Conservation (phyloP, 1,140 invertebrate genomes). For the Rhopalosiphum maidis region DNA sequence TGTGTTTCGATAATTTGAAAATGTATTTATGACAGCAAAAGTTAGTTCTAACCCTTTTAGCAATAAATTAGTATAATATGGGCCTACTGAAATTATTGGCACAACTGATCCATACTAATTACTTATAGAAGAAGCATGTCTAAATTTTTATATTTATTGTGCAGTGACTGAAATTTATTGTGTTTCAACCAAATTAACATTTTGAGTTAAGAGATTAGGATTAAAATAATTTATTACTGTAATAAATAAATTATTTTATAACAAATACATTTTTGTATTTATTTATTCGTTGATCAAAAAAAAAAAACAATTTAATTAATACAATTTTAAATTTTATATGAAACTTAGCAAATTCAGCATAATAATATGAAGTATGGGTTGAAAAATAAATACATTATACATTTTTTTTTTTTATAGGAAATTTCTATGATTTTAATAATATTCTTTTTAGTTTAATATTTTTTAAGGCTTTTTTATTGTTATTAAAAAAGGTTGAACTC, state of each 20-base stretch:
- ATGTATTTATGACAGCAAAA: not conserved
- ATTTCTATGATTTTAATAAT: not conserved
- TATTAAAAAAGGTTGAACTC: not conserved
- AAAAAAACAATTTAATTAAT: not conserved
- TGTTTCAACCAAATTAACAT: not conserved
- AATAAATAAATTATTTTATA: not conserved
- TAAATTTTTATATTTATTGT: constrained; percentile 14
- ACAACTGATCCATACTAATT: not conserved
- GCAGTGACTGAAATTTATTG: not conserved
- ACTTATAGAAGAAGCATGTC: not conserved
- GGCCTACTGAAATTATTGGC: not conserved
- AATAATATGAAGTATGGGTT: not conserved
- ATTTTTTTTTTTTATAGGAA: not conserved
- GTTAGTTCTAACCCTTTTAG: not conserved
- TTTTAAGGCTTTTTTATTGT: not conserved
- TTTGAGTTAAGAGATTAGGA: not conserved
- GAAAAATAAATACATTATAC: not conserved
- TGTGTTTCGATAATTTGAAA: constrained; percentile 3
- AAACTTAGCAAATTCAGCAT: not conserved
- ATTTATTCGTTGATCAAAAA: not conserved
- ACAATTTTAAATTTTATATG: not conserved
- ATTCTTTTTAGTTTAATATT: not conserved
- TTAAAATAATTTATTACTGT: not conserved
- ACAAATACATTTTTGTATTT: not conserved
- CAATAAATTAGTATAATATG: constrained; percentile 9